Conservation (phyloP, 2,113 vertebrate species). For the Pseudorasbora parva region DNA sequence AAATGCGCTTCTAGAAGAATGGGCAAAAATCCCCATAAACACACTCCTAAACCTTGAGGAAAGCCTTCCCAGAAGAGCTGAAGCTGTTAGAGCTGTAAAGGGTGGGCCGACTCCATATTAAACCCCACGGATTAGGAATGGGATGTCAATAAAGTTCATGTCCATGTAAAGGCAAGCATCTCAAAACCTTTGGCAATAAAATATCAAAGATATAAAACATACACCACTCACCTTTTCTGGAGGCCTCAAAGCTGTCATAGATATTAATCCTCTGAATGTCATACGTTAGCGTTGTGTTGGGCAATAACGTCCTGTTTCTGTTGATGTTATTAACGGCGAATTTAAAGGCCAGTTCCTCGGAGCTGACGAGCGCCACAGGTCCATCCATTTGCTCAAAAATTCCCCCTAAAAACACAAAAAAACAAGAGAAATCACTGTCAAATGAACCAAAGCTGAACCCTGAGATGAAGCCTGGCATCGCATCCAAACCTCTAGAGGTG, state of each 20-base stretch:
- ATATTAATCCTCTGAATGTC: constrained; percentile 99
- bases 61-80: no score
- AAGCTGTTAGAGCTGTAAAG: no score
- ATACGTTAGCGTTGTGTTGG: constrained; percentile 97
- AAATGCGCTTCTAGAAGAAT: no score
- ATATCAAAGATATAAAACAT: no score
- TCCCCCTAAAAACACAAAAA: constrained; percentile 86
- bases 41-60: no score
- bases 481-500: constrained; percentile 21
- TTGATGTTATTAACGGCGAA: constrained; percentile 99
- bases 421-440: constrained; percentile 44
- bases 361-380: constrained; percentile 89
- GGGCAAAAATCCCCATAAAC: no score
- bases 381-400: constrained; percentile 96
- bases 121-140: no score
- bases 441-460: background rate
- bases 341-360: constrained; percentile 95
- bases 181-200: no score
- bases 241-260: constrained; percentile 98
- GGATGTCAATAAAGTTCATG: no score
- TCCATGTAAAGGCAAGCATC: no score
- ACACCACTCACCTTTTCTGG: constrained; percentile 90
- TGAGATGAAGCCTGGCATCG: background rate
- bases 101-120: no score
- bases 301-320: constrained; percentile 94